These are phyloP conservation scores for Emydocephalus ijimae DNA, from an alignment of 2,113 vertebrate species.

Conservation along the genomic window DNA sequence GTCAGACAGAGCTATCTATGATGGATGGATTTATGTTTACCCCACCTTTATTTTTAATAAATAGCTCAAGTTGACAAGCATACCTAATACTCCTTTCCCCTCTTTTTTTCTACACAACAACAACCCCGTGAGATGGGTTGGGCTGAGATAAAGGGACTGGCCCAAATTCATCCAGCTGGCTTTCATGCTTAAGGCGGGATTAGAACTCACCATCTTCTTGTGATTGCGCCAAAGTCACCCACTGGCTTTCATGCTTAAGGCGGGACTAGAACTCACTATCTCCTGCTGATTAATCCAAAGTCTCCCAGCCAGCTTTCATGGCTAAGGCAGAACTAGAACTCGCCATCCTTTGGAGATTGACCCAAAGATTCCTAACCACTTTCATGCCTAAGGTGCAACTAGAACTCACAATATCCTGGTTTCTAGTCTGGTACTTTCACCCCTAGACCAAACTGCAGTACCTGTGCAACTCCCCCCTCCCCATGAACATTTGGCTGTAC, in stretches of 20 bases:
- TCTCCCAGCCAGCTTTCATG: too few species aligned
- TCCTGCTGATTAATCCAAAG: too few species aligned
- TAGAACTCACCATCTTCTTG: background rate
- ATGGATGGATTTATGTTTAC: background rate
- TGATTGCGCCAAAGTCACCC: too few species aligned
- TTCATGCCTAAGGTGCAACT: too few species aligned
- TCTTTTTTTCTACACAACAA: background rate
- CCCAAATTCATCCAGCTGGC: background rate
- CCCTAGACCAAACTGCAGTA: background rate
- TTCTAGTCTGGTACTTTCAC: background rate
- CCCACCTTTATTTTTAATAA: background rate
- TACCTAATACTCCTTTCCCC: background rate
- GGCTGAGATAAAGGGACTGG: background rate
- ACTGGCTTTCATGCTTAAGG: too few species aligned
- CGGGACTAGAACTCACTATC: background rate
- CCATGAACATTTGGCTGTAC: conserved; percentile 37
- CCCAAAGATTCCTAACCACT: too few species aligned
- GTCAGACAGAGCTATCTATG: background rate
- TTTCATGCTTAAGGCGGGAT: too few species aligned
- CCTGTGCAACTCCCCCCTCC: background rate
- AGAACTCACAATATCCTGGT: too few species aligned
- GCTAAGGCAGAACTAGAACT: too few species aligned
- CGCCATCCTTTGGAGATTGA: background rate
- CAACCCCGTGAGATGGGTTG: background rate
- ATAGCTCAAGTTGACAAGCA: background rate